Evolutionary conservation across 2,797 vertebrate species (phyloP).

Genomic region (Acipenser transmontanus): DNA sequence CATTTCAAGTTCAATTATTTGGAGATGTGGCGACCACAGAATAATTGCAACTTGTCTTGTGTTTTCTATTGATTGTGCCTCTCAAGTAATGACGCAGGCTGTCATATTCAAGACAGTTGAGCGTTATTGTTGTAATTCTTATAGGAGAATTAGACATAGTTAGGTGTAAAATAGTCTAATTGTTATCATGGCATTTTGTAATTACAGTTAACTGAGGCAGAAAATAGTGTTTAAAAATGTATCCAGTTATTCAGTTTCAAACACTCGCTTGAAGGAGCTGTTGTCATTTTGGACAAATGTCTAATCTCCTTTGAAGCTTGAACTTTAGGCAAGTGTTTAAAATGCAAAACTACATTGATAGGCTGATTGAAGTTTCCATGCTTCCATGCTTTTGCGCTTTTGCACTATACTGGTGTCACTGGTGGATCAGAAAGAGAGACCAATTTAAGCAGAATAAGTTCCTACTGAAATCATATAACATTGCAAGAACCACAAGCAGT

Average conservation of each 20-base stretch:
- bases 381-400: too few relatives aligned
- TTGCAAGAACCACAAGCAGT: too few relatives aligned
- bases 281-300: conserved; percentile 46
- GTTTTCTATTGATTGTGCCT: background rate
- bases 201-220: conserved; percentile 67
- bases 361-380: background rate
- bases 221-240: conserved; percentile 54
- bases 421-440: background rate
- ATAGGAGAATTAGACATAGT: conserved; percentile 26
- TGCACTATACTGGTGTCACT: background rate
- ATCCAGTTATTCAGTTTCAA: conserved; percentile 58
- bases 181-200: conserved; percentile 43
- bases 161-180: conserved; percentile 36
- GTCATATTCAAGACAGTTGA: background rate
- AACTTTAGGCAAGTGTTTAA: conserved; percentile 1
- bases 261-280: conserved; percentile 51
- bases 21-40: too few relatives aligned
- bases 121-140: background rate
- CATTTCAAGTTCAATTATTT: too few relatives aligned
- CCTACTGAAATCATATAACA: too few relatives aligned
- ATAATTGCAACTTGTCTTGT: background rate
- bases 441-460: background rate
- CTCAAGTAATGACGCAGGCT: background rate
- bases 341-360: background rate
- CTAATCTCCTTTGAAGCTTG: background rate